Percentiles rank a stretch among this genome's conserved stretches.
Conservation (phyloP, 2,113 vertebrate species). For the Heterotilapia buettikoferi region DNA sequence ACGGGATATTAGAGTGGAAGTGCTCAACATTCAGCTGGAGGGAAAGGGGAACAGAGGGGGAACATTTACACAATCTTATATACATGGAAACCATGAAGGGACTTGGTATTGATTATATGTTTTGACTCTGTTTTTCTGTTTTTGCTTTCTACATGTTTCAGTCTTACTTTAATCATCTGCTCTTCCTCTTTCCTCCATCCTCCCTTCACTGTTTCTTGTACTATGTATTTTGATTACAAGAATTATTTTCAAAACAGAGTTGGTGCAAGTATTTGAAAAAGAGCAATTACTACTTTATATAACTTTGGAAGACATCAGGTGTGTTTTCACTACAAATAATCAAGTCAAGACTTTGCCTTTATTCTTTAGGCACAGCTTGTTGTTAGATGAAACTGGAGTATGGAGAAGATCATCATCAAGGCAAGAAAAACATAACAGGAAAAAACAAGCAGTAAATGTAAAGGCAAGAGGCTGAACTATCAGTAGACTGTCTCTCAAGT, state of each 20-base stretch:
- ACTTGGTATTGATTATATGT: neutral
- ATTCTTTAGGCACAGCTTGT: slow-evolving; percentile 9
- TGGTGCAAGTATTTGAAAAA: neutral
- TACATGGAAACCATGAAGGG: neutral
- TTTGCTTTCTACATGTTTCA: neutral
- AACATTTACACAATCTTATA: neutral
- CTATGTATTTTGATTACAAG: neutral
- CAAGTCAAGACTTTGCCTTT: slow-evolving; percentile 11
- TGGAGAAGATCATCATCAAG: neutral
- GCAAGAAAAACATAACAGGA: neutral
- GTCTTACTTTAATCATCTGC: neutral
- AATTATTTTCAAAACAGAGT: neutral
- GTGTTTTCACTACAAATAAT: slow-evolving; percentile 33
- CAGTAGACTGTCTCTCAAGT: neutral
- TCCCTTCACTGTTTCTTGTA: neutral
- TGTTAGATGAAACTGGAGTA: slow-evolving; percentile 35
- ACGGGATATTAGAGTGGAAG: neutral
- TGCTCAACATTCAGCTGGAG: neutral
- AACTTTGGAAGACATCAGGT: neutral
- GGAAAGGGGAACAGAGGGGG: neutral
- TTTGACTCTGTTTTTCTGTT: neutral
- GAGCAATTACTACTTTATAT: neutral
- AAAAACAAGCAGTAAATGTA: neutral
- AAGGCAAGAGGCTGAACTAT: neutral
- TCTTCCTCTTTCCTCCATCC: neutral